A percentile compares a stretch with the other conserved stretches of the same genome.
These are phyloP conservation scores for Tetramorium simillimum DNA, from an alignment of 1,140 invertebrate genomes.

Conservation along the genomic window DNA sequence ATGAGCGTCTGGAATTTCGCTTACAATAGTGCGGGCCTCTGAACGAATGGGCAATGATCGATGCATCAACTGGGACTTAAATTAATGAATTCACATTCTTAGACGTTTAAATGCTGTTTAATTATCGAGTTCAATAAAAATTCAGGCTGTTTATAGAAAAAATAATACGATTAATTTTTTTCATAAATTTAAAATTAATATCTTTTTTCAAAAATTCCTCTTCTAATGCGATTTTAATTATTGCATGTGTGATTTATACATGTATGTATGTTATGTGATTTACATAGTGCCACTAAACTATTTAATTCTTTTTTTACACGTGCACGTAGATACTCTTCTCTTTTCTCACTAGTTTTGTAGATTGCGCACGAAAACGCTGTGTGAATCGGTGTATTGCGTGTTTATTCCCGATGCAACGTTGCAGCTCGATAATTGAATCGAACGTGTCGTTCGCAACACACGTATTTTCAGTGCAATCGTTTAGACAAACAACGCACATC, in stretches of 20 bases:
- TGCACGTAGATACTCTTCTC: neutral
- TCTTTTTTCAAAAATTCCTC: neutral
- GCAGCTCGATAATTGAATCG: conserved; percentile 25
- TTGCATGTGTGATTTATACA: neutral
- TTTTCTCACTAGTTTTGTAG: neutral
- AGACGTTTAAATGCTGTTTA: neutral
- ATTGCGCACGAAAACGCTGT: neutral
- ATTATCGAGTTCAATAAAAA: neutral
- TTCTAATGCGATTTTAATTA: neutral
- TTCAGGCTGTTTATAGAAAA: neutral
- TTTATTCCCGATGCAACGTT: neutral
- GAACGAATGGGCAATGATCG: conserved; percentile 12
- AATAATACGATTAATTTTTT: neutral
- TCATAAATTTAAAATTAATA: neutral
- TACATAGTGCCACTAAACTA: neutral
- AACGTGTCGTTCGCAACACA: neutral
- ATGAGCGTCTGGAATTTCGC: conserved; percentile 70
- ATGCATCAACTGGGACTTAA: neutral
- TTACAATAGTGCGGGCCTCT: neutral
- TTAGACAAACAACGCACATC: neutral
- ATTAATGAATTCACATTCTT: neutral
- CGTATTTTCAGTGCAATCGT: conserved; percentile 19
- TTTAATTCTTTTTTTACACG: neutral
- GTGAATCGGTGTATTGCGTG: neutral
- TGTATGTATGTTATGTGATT: neutral